phyloP scores from a whole-genome alignment of 37 sponge, comb jelly and placozoan genomes.

The Petrosia ficiformis region DNA sequence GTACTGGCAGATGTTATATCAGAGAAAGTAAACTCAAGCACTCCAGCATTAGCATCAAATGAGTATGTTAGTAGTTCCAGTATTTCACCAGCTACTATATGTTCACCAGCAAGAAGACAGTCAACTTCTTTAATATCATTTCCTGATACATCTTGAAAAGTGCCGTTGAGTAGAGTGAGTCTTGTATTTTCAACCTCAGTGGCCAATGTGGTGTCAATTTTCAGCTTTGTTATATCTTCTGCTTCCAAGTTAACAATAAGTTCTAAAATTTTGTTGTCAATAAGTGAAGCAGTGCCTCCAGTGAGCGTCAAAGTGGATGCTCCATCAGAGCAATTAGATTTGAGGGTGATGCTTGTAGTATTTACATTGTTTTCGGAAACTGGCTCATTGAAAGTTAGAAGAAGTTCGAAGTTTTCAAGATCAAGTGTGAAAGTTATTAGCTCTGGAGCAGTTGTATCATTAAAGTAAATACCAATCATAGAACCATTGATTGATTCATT shows the following conservation, averaged over 20 bases:
- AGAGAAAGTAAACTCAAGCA: slow-evolving; percentile 64
- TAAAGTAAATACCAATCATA: background rate
- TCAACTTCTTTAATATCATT: slow-evolving; percentile 39
- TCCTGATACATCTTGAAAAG: slow-evolving; percentile 47
- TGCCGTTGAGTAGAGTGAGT: slow-evolving; percentile 15
- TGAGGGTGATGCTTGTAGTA: slow-evolving; percentile 53
- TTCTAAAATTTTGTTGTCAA: background rate
- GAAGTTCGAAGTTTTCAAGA: slow-evolving; percentile 36
- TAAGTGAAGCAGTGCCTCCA: slow-evolving; percentile 42
- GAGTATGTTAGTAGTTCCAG: slow-evolving; percentile 41
- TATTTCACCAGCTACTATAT: slow-evolving; percentile 19
- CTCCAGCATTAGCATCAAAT: slow-evolving; percentile 61
- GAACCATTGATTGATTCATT: slow-evolving; percentile 10
- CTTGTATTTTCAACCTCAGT: slow-evolving; percentile 34
- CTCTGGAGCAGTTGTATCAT: slow-evolving; percentile 64
- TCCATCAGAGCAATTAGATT: slow-evolving; percentile 13
- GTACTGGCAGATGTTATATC: slow-evolving; percentile 60
- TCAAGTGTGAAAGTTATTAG: slow-evolving; percentile 46
- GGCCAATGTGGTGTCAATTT: slow-evolving; percentile 53
- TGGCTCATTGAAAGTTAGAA: slow-evolving; percentile 79
- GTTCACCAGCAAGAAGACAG: slow-evolving; percentile 44
- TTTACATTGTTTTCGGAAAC: slow-evolving; percentile 33
- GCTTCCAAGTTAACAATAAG: slow-evolving; percentile 19
- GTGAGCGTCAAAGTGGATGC: slow-evolving; percentile 53
- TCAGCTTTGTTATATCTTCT: slow-evolving; percentile 48